phyloP scores from a whole-genome alignment of 2,888 invertebrate species.

The Macrostomum cliftonense region DNA sequence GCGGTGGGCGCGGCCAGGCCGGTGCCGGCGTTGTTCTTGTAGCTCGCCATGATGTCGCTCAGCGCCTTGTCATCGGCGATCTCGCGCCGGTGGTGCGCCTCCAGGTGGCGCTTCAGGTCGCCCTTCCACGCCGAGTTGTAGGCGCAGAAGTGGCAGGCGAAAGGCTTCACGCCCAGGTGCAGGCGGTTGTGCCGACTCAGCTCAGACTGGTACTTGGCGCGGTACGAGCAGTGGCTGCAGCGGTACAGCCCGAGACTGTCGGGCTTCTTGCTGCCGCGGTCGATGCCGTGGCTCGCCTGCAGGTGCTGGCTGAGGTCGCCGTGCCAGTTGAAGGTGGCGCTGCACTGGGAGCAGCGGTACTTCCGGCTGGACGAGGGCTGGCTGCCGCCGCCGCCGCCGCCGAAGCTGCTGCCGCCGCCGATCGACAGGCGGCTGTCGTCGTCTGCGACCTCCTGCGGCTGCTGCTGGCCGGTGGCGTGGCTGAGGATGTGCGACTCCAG shows the following conservation, averaged over 20 bases:
- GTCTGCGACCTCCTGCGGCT: no score
- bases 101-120: conserved; percentile 40
- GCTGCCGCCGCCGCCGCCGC: background rate
- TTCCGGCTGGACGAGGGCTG: background rate
- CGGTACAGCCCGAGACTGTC: conserved; percentile 2
- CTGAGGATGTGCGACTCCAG: no score
- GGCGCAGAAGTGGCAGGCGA: conserved; percentile 38
- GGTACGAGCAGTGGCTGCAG: conserved; percentile 47
- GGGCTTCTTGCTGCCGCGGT: conserved; percentile 4
- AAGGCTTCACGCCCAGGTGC: conserved; percentile 38
- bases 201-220: conserved; percentile 38
- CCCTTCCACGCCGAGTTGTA: conserved; percentile 41
- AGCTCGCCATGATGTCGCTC: conserved; percentile 17
- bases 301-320: conserved; percentile 9
- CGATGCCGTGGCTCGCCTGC: conserved; percentile 6
- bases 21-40: conserved; percentile 11
- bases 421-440: no score
- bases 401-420: no score
- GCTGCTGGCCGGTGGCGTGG: no score
- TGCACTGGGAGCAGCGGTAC: conserved; percentile 7
- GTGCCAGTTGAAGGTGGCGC: conserved; percentile 9
- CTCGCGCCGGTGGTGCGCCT: conserved; percentile 35
- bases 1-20: no score
- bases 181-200: conserved; percentile 38
- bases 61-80: conserved; percentile 18